Conservation (phyloP, 2,113 vertebrate species). For the Forbesichthys agassizii region DNA sequence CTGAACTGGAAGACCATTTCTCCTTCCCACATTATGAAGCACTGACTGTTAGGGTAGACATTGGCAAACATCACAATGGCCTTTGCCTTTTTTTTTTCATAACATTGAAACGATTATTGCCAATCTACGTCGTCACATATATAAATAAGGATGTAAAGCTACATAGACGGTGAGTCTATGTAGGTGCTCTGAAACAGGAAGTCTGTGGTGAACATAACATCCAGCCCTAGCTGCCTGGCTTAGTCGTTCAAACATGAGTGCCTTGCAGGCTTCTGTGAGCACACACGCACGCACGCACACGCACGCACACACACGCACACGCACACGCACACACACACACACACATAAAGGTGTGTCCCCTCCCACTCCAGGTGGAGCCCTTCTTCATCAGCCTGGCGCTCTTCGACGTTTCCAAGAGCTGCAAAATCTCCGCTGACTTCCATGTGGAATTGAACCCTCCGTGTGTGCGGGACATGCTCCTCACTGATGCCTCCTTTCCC, state of each 20-base stretch:
- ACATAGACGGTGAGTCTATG: background rate
- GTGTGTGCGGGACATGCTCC: slow-evolving; percentile 87
- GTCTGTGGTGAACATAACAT: background rate
- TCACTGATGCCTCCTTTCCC: slow-evolving; percentile 48
- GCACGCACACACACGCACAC: background rate
- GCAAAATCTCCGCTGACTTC: slow-evolving; percentile 97
- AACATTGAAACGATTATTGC: background rate
- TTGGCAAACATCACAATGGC: no score
- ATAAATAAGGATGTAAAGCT: background rate
- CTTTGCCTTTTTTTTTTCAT: background rate
- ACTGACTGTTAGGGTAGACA: no score
- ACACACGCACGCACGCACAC: background rate
- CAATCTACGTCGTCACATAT: background rate
- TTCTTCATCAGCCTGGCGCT: slow-evolving; percentile 94
- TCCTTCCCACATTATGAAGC: no score
- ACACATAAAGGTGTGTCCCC: background rate
- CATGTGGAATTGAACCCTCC: slow-evolving; percentile 90
- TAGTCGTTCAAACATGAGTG: slow-evolving; percentile 10
- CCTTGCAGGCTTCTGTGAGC: background rate
- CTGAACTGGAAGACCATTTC: background rate
- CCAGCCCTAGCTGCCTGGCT: background rate
- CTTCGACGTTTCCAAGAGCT: slow-evolving; percentile 90
- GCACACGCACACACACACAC: background rate
- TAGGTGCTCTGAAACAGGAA: background rate
- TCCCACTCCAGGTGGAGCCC: slow-evolving; percentile 86